Evolutionary conservation across 1,140 invertebrate genomes (phyloP), one percentile per base, ranked within the genome.

Genomic region (Orchesella cincta): DNA sequence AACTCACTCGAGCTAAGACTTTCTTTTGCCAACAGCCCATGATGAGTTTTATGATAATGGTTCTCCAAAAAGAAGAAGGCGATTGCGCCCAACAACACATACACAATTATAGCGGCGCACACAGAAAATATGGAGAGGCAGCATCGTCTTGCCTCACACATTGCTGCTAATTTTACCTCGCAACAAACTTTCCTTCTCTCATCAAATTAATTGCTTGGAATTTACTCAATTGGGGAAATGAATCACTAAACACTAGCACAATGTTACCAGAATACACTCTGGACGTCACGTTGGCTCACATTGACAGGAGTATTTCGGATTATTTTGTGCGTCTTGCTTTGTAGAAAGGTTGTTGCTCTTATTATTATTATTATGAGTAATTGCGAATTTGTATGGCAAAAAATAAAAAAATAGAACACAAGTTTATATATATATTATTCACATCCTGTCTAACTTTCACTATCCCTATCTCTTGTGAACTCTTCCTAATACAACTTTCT

Each of bases 81-180:
- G 77, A 90, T 87, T 0, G 89, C 90, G 0, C 90, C 90, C 18
- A 88, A 83, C 1, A 90, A 83, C 62, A 88, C 87, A 84, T 91
- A 91, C 1, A 88, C 86, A 3, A 90, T 84, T 12, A 90, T 86
- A 82, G 89, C 85, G 33, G 83, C 83, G 79, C 87, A 88, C n/a
- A 90, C 84, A 1, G 88, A 88, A 23, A 88, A 80, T 67, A 82
- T 82, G 12, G 81, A 82, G 57, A 82, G 74, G 52, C 81, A 82
- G 34, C 81, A 78, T 72, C 75, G 71, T 67, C 75, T 62, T 16
- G 78, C 76, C 51, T 81, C 80, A 78, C 80, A 81, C 78, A 79
- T 79, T 73, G 52, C n/a, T 79, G 62, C 35, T 71, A 33, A 57
- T 67, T 5, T 29, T 29, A 8, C 12, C n/a, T 23, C n/a, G n/a